These are phyloP conservation scores for Noturus placidus DNA, from an alignment of 2,113 vertebrate genomes.

Conservation along the genomic window DNA sequence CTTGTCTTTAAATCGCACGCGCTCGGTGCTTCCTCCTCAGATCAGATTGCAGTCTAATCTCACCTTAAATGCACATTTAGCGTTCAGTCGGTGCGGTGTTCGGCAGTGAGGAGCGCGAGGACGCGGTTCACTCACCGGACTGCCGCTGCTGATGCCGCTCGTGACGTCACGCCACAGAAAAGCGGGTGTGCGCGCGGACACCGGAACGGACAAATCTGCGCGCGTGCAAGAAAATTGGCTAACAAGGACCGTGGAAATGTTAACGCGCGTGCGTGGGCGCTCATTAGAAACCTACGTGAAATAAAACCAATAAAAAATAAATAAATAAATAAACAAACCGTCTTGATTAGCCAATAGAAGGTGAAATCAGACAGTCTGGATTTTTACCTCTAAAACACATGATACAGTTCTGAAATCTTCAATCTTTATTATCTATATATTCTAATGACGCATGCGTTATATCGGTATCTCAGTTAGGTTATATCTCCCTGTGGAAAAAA, in stretches of 20 bases:
- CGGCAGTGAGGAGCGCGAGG: constrained; percentile 49
- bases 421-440: background rate
- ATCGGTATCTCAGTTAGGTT: background rate
- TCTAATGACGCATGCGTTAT: background rate
- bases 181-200: constrained; percentile 4
- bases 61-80: constrained; percentile 60
- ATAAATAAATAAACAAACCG: no score
- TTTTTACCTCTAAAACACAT: background rate
- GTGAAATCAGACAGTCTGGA: background rate
- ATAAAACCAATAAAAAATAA: no score
- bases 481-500: no score
- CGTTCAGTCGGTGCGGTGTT: constrained; percentile 28
- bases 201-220: background rate
- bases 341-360: no score
- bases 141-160: constrained; percentile 28
- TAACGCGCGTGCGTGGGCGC: background rate
- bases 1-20: background rate
- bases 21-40: background rate
- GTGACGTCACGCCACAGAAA: constrained; percentile 67
- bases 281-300: background rate
- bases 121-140: constrained; percentile 48
- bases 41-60: background rate
- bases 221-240: background rate
- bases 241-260: background rate
- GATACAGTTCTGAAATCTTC: background rate